Base-by-base conservation (phyloP, 2,113 vertebrate species). In the Anthoscopus minutus region DNA sequence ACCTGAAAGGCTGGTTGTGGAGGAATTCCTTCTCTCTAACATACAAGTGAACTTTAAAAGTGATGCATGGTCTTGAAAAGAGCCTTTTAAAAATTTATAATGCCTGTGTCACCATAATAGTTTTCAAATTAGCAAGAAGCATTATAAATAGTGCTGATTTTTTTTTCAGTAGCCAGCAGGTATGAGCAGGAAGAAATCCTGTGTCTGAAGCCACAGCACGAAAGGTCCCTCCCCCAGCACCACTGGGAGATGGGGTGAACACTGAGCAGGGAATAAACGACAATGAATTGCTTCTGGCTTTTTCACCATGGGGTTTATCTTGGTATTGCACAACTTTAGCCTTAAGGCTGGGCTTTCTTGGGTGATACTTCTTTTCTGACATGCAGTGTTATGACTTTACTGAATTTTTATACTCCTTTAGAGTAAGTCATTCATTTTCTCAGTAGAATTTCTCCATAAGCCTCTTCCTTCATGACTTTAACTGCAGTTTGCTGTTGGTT, bases 1-100 rank as follows among this genome's bases (percentile, higher is more conserved):
- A 96, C 95, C 93, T 94, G 95, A 94, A 95, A 85, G 87, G 94
- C 94, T 95, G 79, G 92, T 97, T 97, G 2, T 23, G 45, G 82
- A 82, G 70, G 89, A 94, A 91, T 94, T 95, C 57, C n/a, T 94
- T 44, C 90, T 86, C 86, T 91, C 33, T 83, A 95, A 83, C 81
- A 89, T 30, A 2, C 42, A 73, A 27, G 74, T 91, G 89, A 94
- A 94, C 93, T 95, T 83, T 37, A 69, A 94, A 95, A 96, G 78
- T 89, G 58, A 83, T 81, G 83, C 14, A 12, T 47, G 42, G 54
- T 81, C 89, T 85, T 92, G 88, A 88, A 81, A 81, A 83, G 64
- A 89, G 33, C 78, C 37, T 77, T 87, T 84, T 20, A 17, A 76
- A 71, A 93, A 88, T 48, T 79, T 93, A n/a, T 42, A 65, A 64